These are phyloP conservation scores for Talpa occidentalis DNA, from an alignment of 2,113 vertebrate species.

Conservation along the genomic window DNA sequence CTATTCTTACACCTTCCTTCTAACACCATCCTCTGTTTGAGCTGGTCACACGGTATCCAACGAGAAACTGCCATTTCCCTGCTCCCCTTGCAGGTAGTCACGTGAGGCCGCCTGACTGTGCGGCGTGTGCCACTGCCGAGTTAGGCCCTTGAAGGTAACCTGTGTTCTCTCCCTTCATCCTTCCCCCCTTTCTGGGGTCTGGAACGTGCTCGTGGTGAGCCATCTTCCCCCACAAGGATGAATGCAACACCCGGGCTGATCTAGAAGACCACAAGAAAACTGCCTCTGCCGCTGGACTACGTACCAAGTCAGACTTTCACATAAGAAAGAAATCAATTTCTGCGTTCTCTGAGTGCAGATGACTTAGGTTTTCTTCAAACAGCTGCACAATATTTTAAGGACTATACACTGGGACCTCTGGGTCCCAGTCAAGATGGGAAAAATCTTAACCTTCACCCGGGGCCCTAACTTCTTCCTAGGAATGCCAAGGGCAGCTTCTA, in stretches of 20 bases:
- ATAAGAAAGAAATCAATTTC: background rate
- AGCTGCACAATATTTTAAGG: constrained; percentile 16
- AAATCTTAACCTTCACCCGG: constrained; percentile 26
- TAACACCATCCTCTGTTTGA: background rate
- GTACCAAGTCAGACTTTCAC: background rate
- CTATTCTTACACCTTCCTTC: background rate
- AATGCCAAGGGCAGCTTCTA: background rate
- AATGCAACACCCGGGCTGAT: background rate
- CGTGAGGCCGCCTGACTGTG: too few relatives aligned
- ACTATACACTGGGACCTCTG: background rate
- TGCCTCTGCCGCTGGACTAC: background rate
- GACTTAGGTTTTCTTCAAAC: background rate
- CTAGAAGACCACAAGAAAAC: background rate
- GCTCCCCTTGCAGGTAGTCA: background rate
- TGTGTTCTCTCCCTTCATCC: background rate
- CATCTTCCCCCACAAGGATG: background rate
- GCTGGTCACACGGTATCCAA: background rate
- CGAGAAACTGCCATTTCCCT: background rate
- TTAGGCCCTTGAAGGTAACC: background rate
- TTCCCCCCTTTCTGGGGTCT: background rate
- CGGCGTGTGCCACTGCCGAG: background rate
- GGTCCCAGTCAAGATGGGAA: too few relatives aligned
- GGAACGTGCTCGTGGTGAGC: background rate
- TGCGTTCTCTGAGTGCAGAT: background rate
- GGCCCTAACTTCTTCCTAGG: background rate